Percentiles rank a stretch among this genome's conserved stretches.
phyloP scores from a whole-genome alignment of 2,888 invertebrate species.

The Eristalis intricaria region DNA sequence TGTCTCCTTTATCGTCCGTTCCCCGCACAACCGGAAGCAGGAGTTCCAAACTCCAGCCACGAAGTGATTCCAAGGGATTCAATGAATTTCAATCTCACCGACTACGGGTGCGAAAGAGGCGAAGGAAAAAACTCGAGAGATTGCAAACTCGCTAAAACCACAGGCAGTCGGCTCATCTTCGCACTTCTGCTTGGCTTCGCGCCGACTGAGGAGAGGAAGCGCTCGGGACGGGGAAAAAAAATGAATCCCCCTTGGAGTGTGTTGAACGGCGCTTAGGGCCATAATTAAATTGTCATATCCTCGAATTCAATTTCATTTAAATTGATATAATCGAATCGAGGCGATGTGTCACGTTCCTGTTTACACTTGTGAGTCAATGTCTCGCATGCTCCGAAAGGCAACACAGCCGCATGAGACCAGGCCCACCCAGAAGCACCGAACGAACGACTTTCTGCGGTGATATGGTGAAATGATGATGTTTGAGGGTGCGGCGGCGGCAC shows the following conservation, averaged over 20 bases:
- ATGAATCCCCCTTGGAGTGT: constrained; percentile 4
- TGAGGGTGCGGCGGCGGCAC: constrained; percentile 15
- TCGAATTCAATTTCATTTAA: constrained; percentile 63
- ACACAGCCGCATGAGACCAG: background rate
- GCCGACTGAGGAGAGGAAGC: background rate
- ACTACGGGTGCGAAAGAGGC: background rate
- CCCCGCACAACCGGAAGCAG: constrained; percentile 15
- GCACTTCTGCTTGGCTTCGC: background rate
- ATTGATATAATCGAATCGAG: constrained; percentile 69
- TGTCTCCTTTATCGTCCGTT: constrained; percentile 12
- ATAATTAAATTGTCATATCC: constrained; percentile 70
- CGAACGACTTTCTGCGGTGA: background rate
- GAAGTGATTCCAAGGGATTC: constrained; percentile 29
- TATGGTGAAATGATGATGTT: background rate
- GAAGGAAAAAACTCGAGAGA: background rate
- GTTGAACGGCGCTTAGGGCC: constrained; percentile 28
- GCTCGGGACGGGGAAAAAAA: background rate
- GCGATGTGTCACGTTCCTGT: constrained; percentile 65
- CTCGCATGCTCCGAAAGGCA: background rate
- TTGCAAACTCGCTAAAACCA: background rate
- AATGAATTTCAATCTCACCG: constrained; percentile 23
- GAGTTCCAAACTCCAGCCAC: constrained; percentile 24
- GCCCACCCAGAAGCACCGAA: background rate
- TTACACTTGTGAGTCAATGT: constrained; percentile 51
- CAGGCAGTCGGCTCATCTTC: constrained; percentile 11